These are phyloP conservation scores for Tachysurus fulvidraco DNA, from an alignment of 2,113 vertebrate species.

Conservation along the genomic window DNA sequence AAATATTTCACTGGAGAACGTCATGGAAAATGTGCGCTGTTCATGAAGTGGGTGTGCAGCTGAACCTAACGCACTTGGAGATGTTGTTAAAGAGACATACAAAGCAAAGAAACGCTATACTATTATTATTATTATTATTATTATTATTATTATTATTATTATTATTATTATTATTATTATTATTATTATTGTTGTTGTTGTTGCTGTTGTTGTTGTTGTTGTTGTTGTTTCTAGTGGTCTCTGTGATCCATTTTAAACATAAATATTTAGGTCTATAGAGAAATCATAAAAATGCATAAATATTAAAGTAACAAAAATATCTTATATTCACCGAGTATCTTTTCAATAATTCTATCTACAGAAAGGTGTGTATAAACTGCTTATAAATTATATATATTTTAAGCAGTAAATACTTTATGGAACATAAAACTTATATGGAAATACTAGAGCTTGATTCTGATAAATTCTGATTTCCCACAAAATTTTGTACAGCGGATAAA, in stretches of 20 bases:
- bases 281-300: not conserved
- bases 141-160: not conserved
- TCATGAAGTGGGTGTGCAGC: constrained; percentile 56
- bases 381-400: not conserved
- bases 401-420: not conserved
- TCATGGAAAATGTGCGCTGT: constrained; percentile 83
- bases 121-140: constrained; percentile 15
- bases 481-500: not conserved
- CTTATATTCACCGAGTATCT: not conserved
- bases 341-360: not conserved
- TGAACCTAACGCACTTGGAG: constrained; percentile 18
- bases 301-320: not conserved
- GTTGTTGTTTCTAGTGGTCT: no score
- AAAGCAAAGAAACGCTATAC: not conserved
- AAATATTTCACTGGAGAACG: constrained; percentile 83
- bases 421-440: not conserved
- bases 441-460: not conserved
- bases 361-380: not conserved
- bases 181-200: constrained; percentile 6
- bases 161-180: constrained; percentile 14
- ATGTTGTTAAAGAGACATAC: constrained; percentile 21
- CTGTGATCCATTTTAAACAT: not conserved
- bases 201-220: not conserved
- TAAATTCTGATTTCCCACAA: not conserved
- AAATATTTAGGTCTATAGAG: not conserved